Evolutionary conservation across 1,140 invertebrate genomes (phyloP).

Genomic region (Drosophila prosaltans): DNA sequence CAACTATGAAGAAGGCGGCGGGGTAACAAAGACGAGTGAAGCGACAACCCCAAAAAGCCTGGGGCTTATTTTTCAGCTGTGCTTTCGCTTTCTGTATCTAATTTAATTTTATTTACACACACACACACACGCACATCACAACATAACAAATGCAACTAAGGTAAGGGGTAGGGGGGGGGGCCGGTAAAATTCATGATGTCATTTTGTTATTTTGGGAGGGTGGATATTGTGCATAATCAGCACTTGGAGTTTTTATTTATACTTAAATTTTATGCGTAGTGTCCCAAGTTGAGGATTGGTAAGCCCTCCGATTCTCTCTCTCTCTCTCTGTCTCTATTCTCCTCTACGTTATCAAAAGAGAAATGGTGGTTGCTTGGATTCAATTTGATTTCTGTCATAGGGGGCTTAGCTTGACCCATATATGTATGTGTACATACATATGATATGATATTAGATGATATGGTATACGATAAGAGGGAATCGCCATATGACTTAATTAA

Average conservation of each 20-base stretch:
- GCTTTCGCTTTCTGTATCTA: constrained; percentile 68
- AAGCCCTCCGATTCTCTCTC: constrained; percentile 7
- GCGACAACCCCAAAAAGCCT: constrained; percentile 59
- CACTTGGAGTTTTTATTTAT: constrained; percentile 18
- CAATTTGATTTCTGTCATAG: constrained; percentile 35
- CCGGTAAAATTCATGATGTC: constrained; percentile 58
- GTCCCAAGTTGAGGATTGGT: constrained; percentile 46
- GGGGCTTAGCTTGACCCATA: constrained; percentile 46
- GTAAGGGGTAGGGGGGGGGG: constrained; percentile 23
- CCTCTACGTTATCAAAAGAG: constrained; percentile 17
- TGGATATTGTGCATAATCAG: constrained; percentile 69
- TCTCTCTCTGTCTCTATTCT: background rate
- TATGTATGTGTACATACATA: background rate
- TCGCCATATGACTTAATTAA: constrained; percentile 14
- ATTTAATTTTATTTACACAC: constrained; percentile 48
- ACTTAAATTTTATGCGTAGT: constrained; percentile 45
- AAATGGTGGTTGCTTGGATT: constrained; percentile 39
- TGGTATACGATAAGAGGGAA: background rate
- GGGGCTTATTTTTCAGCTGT: constrained; percentile 56
- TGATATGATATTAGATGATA: background rate
- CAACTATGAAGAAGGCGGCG: background rate
- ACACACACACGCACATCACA: constrained; percentile 2
- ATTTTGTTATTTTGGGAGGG: constrained; percentile 50
- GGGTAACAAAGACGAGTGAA: background rate
- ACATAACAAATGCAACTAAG: constrained; percentile 62